Conservation (phyloP, 2,888 invertebrate genomes). For the Rhopalosiphum nymphaeae region DNA sequence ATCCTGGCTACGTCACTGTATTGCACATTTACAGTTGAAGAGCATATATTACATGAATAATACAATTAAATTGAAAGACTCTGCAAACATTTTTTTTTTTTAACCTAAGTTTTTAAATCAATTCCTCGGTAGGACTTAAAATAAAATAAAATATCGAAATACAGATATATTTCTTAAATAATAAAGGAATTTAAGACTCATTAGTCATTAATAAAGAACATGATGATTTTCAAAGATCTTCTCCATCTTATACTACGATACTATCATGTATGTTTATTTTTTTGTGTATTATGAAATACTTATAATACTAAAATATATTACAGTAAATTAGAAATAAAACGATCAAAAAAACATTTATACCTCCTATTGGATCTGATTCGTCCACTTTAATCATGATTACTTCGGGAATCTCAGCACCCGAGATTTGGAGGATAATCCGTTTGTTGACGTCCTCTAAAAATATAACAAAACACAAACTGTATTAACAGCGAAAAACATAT, state of each 20-base stretch:
- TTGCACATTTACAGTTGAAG: not conserved
- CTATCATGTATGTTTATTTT: not conserved
- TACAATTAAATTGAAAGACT: not conserved
- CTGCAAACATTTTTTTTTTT: not conserved
- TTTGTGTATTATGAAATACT: not conserved
- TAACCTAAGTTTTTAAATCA: not conserved
- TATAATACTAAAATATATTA: not conserved
- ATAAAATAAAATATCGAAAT: not conserved
- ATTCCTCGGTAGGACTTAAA: not conserved
- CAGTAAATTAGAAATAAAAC: not conserved
- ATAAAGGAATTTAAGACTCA: not conserved
- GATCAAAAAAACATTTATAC: constrained; percentile 71
- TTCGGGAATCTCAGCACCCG: not conserved
- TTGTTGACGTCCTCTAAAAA: constrained; percentile 18
- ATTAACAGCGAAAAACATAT: not conserved
- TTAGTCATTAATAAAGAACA: not conserved
- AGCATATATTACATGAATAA: not conserved
- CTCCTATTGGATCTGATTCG: constrained; percentile 90
- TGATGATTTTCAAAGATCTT: not conserved
- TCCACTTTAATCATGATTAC: constrained; percentile 86
- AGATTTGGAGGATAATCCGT: not conserved
- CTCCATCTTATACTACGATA: not conserved
- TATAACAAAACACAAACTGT: not conserved
- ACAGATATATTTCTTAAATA: not conserved
- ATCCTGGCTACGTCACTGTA: no score